Base-by-base conservation (phyloP, 2,888 invertebrate species). In the Pristionchus entomophagus region DNA sequence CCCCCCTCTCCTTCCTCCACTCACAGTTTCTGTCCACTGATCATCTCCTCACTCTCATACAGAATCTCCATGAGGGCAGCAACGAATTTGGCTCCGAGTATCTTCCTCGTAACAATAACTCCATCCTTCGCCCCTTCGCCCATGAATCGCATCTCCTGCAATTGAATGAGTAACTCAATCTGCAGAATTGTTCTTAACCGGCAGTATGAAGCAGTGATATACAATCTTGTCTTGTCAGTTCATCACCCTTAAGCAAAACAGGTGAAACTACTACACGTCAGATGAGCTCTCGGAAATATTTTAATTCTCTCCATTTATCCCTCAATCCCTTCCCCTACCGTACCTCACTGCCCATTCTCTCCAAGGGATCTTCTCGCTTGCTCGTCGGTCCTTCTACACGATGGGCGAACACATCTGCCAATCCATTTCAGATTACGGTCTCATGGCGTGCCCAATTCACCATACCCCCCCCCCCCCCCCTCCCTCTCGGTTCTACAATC, bases 11-110 rank as follows among this genome's bases (percentile, higher is more conserved):
- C 35, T n/a, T n/a, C 12, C 73, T 1, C 0, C 26, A 73, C 73
- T 73, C 80, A 88, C 88, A 88, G 78, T 87, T 86, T 86, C 84
- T 90, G 89, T 32, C 88, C 88, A 41, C 62, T 86, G 77, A 88
- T 84, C 49, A 86, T 86, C 19, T 35, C 83, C 35, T 87, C 73
- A 10, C 85, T 86, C 84, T 89, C 87, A 69, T 88, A 88, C 14
- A 91, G 78, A 0, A 87, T 53, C 65, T 84, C 32, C 6, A 93
- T 65, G 73, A 92, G 86, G n/a, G 89, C 89, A 6, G 93, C 91
- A 19, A 93, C 81, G 82, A 92, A 91, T 35, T 91, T 90, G 22
- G 91, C 92, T 22, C 90, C 89, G 10, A 92, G 83, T 8, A 91
- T 90, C 86, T 93, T 93, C 73, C 93, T 73, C 17, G 90, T 91